These are phyloP conservation scores for Artemisiospiza belli DNA, from an alignment of 2,113 vertebrate species.

Conservation along the genomic window DNA sequence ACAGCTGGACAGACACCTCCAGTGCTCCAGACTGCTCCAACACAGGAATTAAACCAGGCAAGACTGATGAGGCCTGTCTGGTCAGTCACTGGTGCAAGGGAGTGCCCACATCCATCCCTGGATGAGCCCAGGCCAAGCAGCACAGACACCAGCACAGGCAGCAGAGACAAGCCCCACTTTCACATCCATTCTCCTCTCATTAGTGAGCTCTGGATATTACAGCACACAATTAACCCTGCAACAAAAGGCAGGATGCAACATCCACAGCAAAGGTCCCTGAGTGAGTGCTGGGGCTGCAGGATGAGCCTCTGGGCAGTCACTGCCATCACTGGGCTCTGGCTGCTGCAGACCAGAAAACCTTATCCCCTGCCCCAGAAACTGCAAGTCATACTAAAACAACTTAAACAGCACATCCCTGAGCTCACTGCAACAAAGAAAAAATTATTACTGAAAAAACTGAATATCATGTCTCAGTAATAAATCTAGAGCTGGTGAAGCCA, in stretches of 20 bases:
- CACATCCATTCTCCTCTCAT: background rate
- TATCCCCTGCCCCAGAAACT: background rate
- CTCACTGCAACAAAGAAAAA: background rate
- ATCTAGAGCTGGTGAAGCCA: background rate
- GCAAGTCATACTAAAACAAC: background rate
- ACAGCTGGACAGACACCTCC: background rate
- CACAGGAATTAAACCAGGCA: rapidly evolving
- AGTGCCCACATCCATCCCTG: rapidly evolving
- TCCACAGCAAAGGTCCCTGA: background rate
- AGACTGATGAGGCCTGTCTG: background rate
- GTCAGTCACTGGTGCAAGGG: background rate
- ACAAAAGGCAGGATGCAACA: background rate
- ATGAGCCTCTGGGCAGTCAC: background rate
- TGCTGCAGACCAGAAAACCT: background rate
- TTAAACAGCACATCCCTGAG: background rate
- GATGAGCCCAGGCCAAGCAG: background rate
- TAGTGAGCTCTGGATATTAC: background rate
- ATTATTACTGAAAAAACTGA: background rate
- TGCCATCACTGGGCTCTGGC: background rate
- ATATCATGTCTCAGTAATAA: rapidly evolving
- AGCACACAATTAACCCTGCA: background rate
- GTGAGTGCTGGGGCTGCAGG: no score
- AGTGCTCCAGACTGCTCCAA: background rate
- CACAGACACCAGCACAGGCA: background rate
- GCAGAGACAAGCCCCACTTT: rapidly evolving